These are phyloP conservation scores for Pomatorhinus ruficollis DNA, from an alignment of 2,113 vertebrate species.

Conservation along the genomic window DNA sequence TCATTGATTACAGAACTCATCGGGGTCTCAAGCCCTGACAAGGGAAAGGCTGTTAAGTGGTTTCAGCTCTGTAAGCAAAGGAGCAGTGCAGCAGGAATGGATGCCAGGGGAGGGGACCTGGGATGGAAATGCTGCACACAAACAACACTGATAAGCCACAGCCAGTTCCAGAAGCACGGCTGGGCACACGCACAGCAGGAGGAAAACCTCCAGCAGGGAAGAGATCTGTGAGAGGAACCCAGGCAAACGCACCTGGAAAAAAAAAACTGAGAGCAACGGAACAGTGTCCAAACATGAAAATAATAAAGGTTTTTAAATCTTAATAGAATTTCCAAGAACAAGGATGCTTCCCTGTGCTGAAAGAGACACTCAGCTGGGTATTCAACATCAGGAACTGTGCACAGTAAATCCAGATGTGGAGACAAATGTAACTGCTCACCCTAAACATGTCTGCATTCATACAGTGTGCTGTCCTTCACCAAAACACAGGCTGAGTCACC, in stretches of 20 bases:
- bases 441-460: not conserved
- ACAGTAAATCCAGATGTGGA: not conserved
- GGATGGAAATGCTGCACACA: not conserved
- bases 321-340: not conserved
- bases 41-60: slow-evolving; percentile 10
- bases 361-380: not conserved
- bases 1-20: slow-evolving; percentile 16
- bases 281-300: not conserved
- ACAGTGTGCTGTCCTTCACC: not conserved
- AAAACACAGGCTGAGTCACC: not conserved
- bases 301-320: not conserved
- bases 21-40: not conserved
- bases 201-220: not conserved
- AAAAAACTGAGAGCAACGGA: rapidly evolving
- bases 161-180: not conserved
- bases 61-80: slow-evolving; percentile 2
- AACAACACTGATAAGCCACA: not conserved
- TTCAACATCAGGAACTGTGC: not conserved
- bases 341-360: not conserved
- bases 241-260: not conserved
- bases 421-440: not conserved
- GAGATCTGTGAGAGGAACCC: not conserved
- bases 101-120: not conserved
- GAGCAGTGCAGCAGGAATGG: not conserved
- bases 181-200: not conserved